phyloP scores from a whole-genome alignment of 2,797 vertebrate genomes.

The Agapornis canus region DNA sequence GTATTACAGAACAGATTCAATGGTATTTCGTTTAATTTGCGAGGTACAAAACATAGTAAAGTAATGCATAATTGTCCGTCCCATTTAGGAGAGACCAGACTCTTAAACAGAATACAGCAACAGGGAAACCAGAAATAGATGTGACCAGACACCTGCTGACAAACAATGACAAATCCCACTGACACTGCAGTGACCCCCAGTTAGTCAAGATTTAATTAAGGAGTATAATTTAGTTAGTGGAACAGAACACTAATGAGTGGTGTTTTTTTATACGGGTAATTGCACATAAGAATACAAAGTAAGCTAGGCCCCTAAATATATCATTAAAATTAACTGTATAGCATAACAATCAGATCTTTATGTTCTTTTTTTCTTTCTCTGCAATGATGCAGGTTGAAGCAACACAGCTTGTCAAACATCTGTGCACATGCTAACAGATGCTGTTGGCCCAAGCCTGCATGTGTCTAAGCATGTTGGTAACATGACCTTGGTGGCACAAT shows the following conservation, averaged over 20 bases:
- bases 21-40: neutral
- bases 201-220: slow-evolving; percentile 88
- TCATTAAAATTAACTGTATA: slow-evolving; percentile 71
- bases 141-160: slow-evolving; percentile 90
- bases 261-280: slow-evolving; percentile 74
- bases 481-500: neutral
- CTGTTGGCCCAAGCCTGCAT: neutral
- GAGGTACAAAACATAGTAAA: neutral
- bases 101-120: slow-evolving; percentile 82
- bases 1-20: neutral
- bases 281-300: slow-evolving; percentile 79
- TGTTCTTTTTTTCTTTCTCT: neutral
- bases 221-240: slow-evolving; percentile 87
- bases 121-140: slow-evolving; percentile 90
- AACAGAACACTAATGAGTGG: slow-evolving; percentile 84
- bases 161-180: slow-evolving; percentile 83
- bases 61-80: neutral
- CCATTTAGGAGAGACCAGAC: slow-evolving; percentile 7
- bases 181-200: slow-evolving; percentile 84
- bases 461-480: neutral
- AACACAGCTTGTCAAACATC: neutral
- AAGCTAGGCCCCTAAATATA: slow-evolving; percentile 53
- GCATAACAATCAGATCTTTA: slow-evolving; percentile 44
- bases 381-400: neutral
- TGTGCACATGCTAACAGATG: neutral